phyloP scores from a whole-genome alignment of 2,113 vertebrate species.

The Pontoporia blainvillei region DNA sequence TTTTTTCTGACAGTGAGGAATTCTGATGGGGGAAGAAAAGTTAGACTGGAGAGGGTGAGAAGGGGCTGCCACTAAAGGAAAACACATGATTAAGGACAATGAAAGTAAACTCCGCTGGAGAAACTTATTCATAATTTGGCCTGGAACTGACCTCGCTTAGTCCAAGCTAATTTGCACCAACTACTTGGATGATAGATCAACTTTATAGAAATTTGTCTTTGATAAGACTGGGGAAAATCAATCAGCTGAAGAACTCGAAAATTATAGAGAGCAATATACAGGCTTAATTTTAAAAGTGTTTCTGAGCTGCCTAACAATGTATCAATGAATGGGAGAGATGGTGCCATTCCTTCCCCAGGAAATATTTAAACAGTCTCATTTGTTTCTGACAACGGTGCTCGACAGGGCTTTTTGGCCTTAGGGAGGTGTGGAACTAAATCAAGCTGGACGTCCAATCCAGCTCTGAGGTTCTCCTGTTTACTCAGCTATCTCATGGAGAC shows the following conservation, averaged over 20 bases:
- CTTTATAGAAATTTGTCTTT: conserved; percentile 22
- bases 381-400: neutral
- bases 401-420: neutral
- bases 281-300: conserved; percentile 25
- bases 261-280: neutral
- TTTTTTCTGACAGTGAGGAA: neutral
- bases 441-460: neutral
- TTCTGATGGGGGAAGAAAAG: neutral
- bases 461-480: neutral
- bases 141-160: neutral
- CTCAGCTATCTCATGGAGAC: neutral
- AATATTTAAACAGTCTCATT: neutral
- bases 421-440: neutral
- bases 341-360: neutral
- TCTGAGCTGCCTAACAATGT: neutral
- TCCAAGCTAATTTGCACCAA: neutral
- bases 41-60: neutral
- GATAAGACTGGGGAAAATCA: conserved; percentile 4
- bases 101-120: neutral
- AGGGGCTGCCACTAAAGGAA: neutral
- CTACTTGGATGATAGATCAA: neutral
- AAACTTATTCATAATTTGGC: neutral
- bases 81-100: neutral
- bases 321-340: neutral
- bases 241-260: conserved; percentile 11